Evolutionary conservation across 2,797 vertebrate genomes (phyloP).

Genomic region (Enteromius afrohamiltoni): DNA sequence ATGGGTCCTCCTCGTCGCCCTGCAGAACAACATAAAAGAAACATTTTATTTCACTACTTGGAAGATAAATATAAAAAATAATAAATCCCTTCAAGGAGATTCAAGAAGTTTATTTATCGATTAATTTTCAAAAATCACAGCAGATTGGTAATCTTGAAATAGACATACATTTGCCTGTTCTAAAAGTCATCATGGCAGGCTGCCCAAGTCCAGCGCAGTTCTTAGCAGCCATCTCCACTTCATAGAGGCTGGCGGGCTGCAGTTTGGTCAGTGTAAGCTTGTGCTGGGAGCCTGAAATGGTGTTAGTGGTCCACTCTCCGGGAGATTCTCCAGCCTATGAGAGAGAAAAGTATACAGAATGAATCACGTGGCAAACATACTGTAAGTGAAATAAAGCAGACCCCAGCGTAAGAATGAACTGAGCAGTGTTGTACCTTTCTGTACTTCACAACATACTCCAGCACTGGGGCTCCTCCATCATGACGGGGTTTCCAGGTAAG

Average conservation of each 20-base stretch:
- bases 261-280: constrained; percentile 88
- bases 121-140: not conserved
- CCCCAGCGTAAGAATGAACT: not conserved
- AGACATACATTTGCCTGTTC: constrained; percentile 85
- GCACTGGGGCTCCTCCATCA: constrained; percentile 81
- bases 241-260: constrained; percentile 92
- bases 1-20: constrained; percentile 76
- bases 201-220: constrained; percentile 94
- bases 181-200: constrained; percentile 98
- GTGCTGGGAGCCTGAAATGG: constrained; percentile 86
- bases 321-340: constrained; percentile 85
- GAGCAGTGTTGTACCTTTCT: constrained; percentile 83
- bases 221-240: constrained; percentile 95
- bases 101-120: not conserved
- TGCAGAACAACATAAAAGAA: constrained; percentile 57
- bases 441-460: constrained; percentile 93
- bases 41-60: not conserved
- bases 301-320: constrained; percentile 84
- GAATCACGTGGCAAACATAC: not conserved
- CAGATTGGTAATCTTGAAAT: not conserved
- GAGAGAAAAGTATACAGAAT: not conserved
- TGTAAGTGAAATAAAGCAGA: not conserved
- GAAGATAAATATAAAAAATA: not conserved
- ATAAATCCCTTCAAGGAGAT: not conserved
- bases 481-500: constrained; percentile 92